Base-by-base conservation (phyloP, 2,888 invertebrate species). In the Drosophila engyochracea region DNA sequence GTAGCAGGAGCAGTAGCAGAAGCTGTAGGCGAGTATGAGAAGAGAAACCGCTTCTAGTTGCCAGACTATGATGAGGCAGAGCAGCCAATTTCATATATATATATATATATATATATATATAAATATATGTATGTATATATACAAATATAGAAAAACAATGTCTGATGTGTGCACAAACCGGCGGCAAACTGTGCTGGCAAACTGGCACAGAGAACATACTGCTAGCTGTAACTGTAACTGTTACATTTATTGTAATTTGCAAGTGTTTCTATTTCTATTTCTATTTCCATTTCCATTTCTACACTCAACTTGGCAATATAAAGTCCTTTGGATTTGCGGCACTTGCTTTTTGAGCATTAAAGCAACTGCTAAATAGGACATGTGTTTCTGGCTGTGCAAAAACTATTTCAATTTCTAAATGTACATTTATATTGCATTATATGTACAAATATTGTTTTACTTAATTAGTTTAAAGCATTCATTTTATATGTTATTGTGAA, bases 81-180 rank as follows among this genome's bases (percentile, higher is more conserved):
- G 14, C 55, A 57, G 22, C 65, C 59, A 79, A 68, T 41, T n/a
- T n/a, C 10, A 75, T 65, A 74, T 75, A 72, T 66, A 72, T 66
- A 69, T 75, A 67, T 16, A 22, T 1, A 22, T 3, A 10, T 10
- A n/a, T 4, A n/a, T 25, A 35, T 25, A 70, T 64, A 70, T 30
- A 12, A 1, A 7, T 1, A 16, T 10, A 10, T 4, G 3, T 35
- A 10, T 16, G 1, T 25, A 4, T 35, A 7, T 53, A 16, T 22
- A n/a, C 0, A 59, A 68, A 71, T 68, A 66, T 60, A 69, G 57
- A 69, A 79, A 79, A 79, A 79, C 69, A 80, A 65, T 65, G 76
- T 62, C 54, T 54, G 72, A 59, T 47, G 65, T 47, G 71, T 33
- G 58, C 10, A 25, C 33, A 39, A 60, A 57, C 33, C 57, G 31